Conservation (phyloP, 2,113 vertebrate species). For the Ondatra zibethicus region DNA sequence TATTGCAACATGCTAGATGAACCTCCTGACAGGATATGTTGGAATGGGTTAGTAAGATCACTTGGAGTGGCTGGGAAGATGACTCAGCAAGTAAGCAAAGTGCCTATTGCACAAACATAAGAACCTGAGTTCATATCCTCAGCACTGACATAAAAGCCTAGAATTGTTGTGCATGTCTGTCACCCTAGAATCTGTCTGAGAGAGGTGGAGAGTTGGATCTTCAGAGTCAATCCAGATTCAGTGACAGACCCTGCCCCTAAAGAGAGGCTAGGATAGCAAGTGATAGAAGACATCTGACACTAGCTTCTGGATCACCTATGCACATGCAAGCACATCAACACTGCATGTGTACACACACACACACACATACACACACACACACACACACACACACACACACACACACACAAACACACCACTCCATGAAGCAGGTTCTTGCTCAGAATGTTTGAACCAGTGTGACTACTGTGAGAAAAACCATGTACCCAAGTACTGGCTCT, state of each 20-base stretch:
- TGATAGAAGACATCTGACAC: neutral
- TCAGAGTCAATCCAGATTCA: neutral
- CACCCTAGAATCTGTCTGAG: neutral
- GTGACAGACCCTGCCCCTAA: neutral
- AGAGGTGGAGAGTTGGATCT: neutral
- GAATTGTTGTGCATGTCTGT: neutral
- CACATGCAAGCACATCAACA: neutral
- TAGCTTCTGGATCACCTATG: neutral
- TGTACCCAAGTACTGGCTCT: neutral
- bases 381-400: neutral
- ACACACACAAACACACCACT: neutral
- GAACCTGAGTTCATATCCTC: neutral
- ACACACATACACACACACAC: neutral
- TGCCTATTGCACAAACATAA: neutral
- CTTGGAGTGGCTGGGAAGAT: neutral
- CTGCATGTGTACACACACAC: neutral
- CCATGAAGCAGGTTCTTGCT: neutral
- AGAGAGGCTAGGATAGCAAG: neutral
- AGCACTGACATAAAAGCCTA: neutral
- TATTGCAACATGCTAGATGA: neutral
- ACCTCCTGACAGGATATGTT: neutral
- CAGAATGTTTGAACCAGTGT: neutral
- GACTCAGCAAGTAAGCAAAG: neutral
- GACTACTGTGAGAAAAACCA: neutral
- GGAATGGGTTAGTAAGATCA: conserved; percentile 32